Conservation (phyloP, 2,113 vertebrate species). For the Gopherus evgoodei region DNA sequence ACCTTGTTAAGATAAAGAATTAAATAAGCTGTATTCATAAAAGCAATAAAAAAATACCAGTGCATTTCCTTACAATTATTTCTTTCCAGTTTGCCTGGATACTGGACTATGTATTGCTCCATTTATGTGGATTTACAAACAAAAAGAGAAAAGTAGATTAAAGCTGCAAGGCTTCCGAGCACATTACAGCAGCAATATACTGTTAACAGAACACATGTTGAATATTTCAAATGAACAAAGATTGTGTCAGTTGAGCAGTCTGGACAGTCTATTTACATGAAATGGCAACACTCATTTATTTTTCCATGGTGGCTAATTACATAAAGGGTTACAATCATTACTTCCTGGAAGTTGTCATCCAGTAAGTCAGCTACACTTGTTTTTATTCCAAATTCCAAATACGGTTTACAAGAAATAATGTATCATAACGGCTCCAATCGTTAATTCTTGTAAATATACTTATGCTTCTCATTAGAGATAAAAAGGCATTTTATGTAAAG, state of each 20-base stretch:
- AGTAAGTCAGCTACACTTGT: conserved; percentile 30
- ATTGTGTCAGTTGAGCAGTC: conserved; percentile 33
- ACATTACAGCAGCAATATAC: not conserved
- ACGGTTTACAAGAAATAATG: conserved; percentile 50
- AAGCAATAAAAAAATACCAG: not conserved
- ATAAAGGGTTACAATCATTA: conserved; percentile 53
- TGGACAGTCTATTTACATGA: conserved; percentile 45
- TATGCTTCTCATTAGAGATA: not conserved
- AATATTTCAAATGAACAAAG: conserved; percentile 51
- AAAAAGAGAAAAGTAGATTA: not conserved
- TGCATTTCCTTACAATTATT: not conserved
- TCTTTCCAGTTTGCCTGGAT: not conserved
- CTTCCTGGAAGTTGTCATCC: conserved; percentile 65
- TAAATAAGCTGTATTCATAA: not conserved
- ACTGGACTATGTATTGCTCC: not conserved
- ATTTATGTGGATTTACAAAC: not conserved
- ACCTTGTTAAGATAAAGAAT: not conserved
- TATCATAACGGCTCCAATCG: not conserved
- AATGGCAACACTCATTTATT: not conserved
- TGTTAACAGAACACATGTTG: not conserved
- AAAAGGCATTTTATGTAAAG: not conserved
- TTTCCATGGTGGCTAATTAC: conserved; percentile 59
- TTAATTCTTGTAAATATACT: not conserved
- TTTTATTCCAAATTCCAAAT: conserved; percentile 20
- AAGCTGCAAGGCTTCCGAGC: not conserved